These are phyloP conservation scores for Gonioctena quinquepunctata DNA, from an alignment of 1,140 invertebrate species.

Conservation along the genomic window DNA sequence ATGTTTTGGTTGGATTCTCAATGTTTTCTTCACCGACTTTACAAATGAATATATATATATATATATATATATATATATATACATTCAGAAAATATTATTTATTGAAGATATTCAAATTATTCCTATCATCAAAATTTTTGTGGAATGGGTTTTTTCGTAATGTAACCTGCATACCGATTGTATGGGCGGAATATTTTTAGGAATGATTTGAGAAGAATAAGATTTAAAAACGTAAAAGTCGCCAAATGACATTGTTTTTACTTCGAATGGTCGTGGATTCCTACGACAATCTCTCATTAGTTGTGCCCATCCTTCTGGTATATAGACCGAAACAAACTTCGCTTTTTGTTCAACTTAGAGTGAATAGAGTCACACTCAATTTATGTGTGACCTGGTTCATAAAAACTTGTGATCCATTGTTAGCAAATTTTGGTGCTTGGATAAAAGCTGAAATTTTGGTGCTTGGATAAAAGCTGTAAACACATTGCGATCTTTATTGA, in stretches of 20 bases:
- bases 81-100: too few relatives aligned
- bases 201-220: neutral
- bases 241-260: slow-evolving; percentile 9
- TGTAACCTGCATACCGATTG: neutral
- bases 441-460: slow-evolving; percentile 29
- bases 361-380: slow-evolving; percentile 18
- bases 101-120: too few relatives aligned
- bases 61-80: too few relatives aligned
- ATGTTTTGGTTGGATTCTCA: too few relatives aligned
- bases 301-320: slow-evolving; percentile 13
- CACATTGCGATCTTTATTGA: neutral
- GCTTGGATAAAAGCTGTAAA: slow-evolving; percentile 23
- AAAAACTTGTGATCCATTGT: slow-evolving; percentile 14
- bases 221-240: slow-evolving; percentile 21
- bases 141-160: slow-evolving; percentile 3
- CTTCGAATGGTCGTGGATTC: slow-evolving; percentile 5
- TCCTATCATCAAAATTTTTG: neutral
- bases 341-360: slow-evolving; percentile 7
- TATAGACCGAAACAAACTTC: slow-evolving; percentile 9
- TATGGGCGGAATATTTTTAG: slow-evolving; percentile 1
- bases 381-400: slow-evolving; percentile 16
- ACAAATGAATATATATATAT: too few relatives aligned
- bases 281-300: slow-evolving; percentile 5
- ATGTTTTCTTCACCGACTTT: too few relatives aligned
- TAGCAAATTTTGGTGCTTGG: slow-evolving; percentile 35